Conservation (phyloP, 2,797 vertebrate genomes). For the Xenopus petersii region DNA sequence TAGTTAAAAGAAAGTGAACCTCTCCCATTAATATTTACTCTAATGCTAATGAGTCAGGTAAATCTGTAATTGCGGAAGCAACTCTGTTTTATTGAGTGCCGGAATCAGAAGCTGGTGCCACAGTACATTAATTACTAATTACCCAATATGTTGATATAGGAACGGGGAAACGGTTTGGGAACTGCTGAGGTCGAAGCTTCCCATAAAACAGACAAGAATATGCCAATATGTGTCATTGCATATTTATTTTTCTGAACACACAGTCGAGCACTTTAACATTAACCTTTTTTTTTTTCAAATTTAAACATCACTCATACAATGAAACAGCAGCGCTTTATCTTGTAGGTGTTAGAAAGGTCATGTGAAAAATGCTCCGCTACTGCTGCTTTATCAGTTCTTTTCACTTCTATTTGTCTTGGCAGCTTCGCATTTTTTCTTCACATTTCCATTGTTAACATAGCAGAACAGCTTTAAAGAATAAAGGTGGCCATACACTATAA, state of each 20-base stretch:
- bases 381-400: background rate
- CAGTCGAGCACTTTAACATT: background rate
- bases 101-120: background rate
- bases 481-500: too few relatives aligned
- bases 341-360: constrained; percentile 21
- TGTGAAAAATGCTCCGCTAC: constrained; percentile 6
- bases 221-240: constrained; percentile 6
- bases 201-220: constrained; percentile 14
- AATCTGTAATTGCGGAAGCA: too few relatives aligned
- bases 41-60: too few relatives aligned
- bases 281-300: background rate
- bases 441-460: too few relatives aligned
- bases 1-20: too few relatives aligned
- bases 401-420: constrained; percentile 9
- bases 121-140: constrained; percentile 15
- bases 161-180: constrained; percentile 1
- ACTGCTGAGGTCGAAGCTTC: background rate
- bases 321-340: constrained; percentile 18
- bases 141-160: constrained; percentile 4
- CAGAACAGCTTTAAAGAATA: too few relatives aligned
- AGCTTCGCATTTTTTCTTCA: background rate
- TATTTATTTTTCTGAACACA: constrained; percentile 2
- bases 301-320: background rate
- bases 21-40: too few relatives aligned
- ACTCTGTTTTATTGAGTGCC: too few relatives aligned